Conservation (phyloP, 2,113 vertebrate species). For the Phrynosoma blainvillii region DNA sequence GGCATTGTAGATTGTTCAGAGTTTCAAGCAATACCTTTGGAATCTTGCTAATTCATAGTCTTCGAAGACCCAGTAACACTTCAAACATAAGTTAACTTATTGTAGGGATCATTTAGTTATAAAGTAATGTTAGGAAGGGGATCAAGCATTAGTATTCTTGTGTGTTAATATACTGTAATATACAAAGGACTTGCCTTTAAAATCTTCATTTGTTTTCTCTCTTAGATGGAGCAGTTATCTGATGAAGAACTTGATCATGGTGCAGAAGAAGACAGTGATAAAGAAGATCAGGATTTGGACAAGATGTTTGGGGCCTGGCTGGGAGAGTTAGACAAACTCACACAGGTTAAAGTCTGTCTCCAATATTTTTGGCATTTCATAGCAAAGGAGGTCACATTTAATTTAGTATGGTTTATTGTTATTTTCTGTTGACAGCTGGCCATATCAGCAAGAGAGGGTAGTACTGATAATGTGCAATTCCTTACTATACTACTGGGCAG, state of each 20-base stretch:
- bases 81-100: neutral
- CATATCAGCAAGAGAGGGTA: neutral
- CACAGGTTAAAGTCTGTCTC: conserved; percentile 77
- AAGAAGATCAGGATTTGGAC: conserved; percentile 98
- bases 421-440: neutral
- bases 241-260: conserved; percentile 98
- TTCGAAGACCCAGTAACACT: neutral
- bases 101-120: neutral
- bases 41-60: neutral
- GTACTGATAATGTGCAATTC: neutral
- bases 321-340: conserved; percentile 97
- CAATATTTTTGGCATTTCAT: neutral
- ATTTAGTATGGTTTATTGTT: neutral
- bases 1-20: neutral
- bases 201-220: conserved; percentile 33
- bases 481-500: neutral
- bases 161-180: neutral
- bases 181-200: neutral
- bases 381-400: neutral
- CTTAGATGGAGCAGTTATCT: conserved; percentile 96
- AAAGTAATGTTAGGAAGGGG: neutral
- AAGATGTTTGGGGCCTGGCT: conserved; percentile 99
- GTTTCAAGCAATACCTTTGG: neutral
- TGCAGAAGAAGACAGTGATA: conserved; percentile 97
- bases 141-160: neutral